Base-by-base conservation (phyloP, 2,888 invertebrate genomes). In the Agrochola circellaris region DNA sequence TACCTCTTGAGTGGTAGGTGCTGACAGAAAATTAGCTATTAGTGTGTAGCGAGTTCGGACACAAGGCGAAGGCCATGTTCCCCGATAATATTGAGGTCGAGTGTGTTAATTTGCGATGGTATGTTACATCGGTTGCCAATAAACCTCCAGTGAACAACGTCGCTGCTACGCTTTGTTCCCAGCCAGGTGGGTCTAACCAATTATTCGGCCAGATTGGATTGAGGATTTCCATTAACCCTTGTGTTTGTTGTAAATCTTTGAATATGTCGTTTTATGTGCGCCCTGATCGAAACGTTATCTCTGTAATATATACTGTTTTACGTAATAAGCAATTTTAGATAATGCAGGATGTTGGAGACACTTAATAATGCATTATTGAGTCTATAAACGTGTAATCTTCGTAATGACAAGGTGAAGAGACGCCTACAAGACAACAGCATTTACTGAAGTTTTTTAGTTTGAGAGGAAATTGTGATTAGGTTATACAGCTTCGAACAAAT, bases 101-200 rank as follows among this genome's bases (percentile, higher is more conserved):
- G 84, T 87, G 91, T 93, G 94, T 93, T 94, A 94, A 94, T 93
- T 93, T 93, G 92, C 91, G 89, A 92, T 91, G 91, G 90, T 92
- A 92, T 92, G 92, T 92, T 90, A 92, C 91, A 89, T 89, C 81
- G 90, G 91, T 90, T 89, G 89, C 92, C 94, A 93, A 94, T 94
- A 94, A 94, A 93, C 91, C 91, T 83, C 45, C 88, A 88, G 84
- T 88, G 91, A 92, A 93, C 94, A 93, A 93, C 93, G 92, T 91
- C 89, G 88, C 89, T 82, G 85, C 87, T 89, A 79, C 89, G 92
- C 92, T 93, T 94, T 93, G 93, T 94, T 92, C 90, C 86, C 86
- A 86, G 83, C 78, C 92, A 94, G 93, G 93, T 93, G 90, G 89
- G 88, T 88, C 89, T 88, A 90, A 88, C 89, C 92, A 93, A 95